phyloP scores from a whole-genome alignment of 2,113 vertebrate genomes.

The Brachyistius frenatus region DNA sequence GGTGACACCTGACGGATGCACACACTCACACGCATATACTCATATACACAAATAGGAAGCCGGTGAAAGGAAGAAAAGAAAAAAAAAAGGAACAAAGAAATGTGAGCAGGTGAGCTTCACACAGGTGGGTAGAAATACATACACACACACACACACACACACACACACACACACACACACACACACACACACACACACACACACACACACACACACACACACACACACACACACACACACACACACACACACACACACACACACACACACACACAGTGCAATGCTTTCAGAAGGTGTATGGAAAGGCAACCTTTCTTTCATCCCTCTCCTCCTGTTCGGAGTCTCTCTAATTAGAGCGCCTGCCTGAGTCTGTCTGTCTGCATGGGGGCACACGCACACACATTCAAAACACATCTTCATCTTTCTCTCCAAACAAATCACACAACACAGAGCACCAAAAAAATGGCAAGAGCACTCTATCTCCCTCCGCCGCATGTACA shows the following conservation, averaged over 20 bases:
- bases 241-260: constrained; percentile 16
- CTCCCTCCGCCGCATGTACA: constrained; percentile 13
- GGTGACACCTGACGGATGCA: constrained; percentile 79
- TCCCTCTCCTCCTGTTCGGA: constrained; percentile 60
- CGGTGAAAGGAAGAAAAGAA: constrained; percentile 16
- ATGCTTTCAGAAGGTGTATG: constrained; percentile 60
- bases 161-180: constrained; percentile 14
- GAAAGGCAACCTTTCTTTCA: constrained; percentile 69
- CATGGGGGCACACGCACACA: constrained; percentile 37
- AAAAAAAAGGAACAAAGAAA: constrained; percentile 52
- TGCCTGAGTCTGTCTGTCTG: constrained; percentile 49
- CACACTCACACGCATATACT: background rate
- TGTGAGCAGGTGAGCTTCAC: constrained; percentile 43
- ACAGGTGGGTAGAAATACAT: constrained; percentile 61
- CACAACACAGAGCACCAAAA: constrained; percentile 47
- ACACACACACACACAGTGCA: constrained; percentile 15
- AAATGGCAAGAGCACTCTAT: constrained; percentile 64
- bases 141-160: constrained; percentile 37
- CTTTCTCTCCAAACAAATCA: constrained; percentile 47
- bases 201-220: constrained; percentile 21
- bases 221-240: constrained; percentile 4
- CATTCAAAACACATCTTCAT: constrained; percentile 45
- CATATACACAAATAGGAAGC: constrained; percentile 10
- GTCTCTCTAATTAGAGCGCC: constrained; percentile 73
- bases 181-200: background rate